Conservation (phyloP, 2,113 vertebrate species). For the Psilopsiagon aymara region DNA sequence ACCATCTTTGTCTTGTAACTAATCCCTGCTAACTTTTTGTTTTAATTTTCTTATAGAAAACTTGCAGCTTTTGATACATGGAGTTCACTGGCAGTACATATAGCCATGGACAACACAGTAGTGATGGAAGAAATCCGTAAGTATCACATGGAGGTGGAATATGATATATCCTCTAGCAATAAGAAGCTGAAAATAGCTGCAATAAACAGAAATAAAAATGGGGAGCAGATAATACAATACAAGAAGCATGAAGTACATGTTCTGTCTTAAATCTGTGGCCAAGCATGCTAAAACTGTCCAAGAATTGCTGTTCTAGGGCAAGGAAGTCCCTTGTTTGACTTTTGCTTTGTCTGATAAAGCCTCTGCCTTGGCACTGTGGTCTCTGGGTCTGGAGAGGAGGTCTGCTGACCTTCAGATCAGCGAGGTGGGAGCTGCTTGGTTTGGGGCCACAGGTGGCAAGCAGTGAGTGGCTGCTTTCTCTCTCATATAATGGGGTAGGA, state of each 20-base stretch:
- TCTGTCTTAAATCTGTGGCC: background rate
- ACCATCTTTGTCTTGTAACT: background rate
- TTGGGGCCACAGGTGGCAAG: background rate
- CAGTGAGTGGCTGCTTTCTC: background rate
- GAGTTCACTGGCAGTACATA: constrained; percentile 93
- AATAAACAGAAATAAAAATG: background rate
- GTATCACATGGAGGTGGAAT: constrained; percentile 36
- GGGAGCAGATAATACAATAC: background rate
- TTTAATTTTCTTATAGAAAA: constrained; percentile 78
- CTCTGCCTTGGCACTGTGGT: background rate
- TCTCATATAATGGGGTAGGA: background rate
- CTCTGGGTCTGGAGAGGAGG: background rate
- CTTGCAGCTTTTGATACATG: constrained; percentile 93
- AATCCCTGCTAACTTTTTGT: background rate
- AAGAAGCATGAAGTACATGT: background rate
- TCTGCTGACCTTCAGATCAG: background rate
- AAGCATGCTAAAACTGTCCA: background rate
- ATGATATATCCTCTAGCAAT: background rate
- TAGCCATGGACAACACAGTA: constrained; percentile 99
- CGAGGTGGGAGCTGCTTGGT: background rate
- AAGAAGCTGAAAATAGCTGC: background rate
- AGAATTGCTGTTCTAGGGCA: background rate
- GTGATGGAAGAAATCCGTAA: constrained; percentile 97
- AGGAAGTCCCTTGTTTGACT: background rate
- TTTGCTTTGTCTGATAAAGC: background rate